phyloP scores from a whole-genome alignment of 2,797 vertebrate genomes.

The Eupleurogrammus muticus region DNA sequence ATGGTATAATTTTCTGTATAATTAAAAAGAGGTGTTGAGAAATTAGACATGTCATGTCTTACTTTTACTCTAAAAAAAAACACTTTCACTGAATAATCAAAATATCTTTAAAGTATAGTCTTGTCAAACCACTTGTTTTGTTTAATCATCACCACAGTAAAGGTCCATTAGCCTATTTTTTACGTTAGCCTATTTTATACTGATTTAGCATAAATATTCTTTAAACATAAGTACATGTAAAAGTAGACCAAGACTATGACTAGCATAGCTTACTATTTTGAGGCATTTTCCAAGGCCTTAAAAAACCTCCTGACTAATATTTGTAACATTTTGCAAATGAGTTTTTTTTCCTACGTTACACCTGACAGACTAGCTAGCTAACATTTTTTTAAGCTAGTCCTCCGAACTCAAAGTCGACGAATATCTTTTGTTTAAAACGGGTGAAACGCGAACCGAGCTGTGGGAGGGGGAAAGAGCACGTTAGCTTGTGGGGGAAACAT shows the following conservation, averaged over 20 bases:
- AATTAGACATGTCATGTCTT: background rate
- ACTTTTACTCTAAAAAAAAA: background rate
- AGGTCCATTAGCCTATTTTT: too few species aligned
- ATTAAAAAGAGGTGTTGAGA: background rate
- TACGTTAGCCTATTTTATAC: too few species aligned
- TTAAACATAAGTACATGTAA: too few species aligned
- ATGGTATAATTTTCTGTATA: background rate
- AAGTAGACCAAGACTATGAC: too few species aligned
- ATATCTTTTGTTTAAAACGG: background rate
- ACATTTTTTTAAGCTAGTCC: conserved; percentile 19
- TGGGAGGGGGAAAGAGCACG: too few species aligned
- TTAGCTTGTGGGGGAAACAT: background rate
- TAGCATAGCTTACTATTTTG: too few species aligned
- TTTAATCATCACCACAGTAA: background rate
- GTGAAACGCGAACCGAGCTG: background rate
- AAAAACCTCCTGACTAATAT: background rate
- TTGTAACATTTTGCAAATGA: background rate
- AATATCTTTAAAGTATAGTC: background rate
- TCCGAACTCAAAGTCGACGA: too few species aligned
- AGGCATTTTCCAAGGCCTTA: background rate
- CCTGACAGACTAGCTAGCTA: background rate
- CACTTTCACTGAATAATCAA: background rate
- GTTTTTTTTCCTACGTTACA: background rate
- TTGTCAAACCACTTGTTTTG: background rate
- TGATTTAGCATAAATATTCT: too few species aligned